These are phyloP conservation scores for Forbesichthys agassizii DNA, from an alignment of 2,113 vertebrate genomes.

Conservation along the genomic window DNA sequence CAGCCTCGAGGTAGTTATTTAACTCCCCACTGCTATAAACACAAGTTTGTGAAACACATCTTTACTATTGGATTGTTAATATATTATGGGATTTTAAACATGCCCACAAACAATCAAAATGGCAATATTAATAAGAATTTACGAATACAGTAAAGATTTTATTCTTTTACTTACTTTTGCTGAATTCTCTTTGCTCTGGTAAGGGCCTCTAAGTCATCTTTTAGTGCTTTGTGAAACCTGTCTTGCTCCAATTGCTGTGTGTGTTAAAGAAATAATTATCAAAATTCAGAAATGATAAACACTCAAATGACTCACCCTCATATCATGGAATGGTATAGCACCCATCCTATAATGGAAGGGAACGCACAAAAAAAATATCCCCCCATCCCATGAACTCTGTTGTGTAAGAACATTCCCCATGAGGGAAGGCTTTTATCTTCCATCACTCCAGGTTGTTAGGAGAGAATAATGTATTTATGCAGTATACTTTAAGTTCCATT, in stretches of 20 bases:
- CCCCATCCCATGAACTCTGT: background rate
- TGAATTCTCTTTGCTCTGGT: constrained; percentile 6
- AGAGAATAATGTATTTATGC: too few relatives aligned
- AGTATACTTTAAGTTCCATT: too few relatives aligned
- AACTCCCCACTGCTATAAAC: constrained; percentile 1
- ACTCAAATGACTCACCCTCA: too few relatives aligned
- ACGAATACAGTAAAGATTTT: background rate
- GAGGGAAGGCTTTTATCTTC: too few relatives aligned
- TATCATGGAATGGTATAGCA: background rate
- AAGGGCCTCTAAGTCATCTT: constrained; percentile 4
- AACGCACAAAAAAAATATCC: background rate
- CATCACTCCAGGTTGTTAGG: too few relatives aligned
- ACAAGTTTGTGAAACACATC: background rate
- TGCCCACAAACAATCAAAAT: background rate
- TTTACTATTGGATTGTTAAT: background rate
- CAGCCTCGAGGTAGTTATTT: constrained; percentile 5
- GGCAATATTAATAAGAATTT: background rate
- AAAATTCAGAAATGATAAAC: background rate
- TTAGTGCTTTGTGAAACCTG: constrained; percentile 1
- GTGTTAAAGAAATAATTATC: background rate
- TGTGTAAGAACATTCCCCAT: background rate
- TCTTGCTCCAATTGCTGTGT: background rate
- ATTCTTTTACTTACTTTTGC: background rate
- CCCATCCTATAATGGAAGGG: background rate
- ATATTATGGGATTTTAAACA: background rate